Conservation (phyloP, 1,140 invertebrate species). For the Hyphantria cunea region DNA sequence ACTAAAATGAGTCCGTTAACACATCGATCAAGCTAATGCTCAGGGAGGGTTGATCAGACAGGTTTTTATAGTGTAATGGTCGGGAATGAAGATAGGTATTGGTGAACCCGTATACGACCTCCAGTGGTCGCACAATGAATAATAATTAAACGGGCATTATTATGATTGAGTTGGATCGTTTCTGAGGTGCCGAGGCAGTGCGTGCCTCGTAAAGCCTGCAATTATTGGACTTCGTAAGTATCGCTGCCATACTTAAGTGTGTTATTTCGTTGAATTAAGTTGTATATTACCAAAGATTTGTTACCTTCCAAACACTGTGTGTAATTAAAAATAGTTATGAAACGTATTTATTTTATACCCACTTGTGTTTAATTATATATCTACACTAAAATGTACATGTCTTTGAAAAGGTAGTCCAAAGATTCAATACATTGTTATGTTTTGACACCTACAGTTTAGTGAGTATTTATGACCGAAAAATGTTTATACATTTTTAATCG, state of each 20-base stretch:
- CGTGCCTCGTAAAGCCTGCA: conserved; percentile 50
- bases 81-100: conserved; percentile 37
- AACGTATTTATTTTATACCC: too few species aligned
- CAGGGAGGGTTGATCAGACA: conserved; percentile 42
- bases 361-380: too few species aligned
- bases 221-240: conserved; percentile 66
- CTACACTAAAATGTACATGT: neutral
- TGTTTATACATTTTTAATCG: too few species aligned
- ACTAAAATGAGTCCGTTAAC: conserved; percentile 67
- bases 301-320: conserved; percentile 10
- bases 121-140: conserved; percentile 41
- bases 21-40: conserved; percentile 54
- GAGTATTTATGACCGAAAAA: too few species aligned
- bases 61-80: conserved; percentile 40
- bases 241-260: conserved; percentile 49
- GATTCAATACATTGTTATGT: too few species aligned
- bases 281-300: conserved; percentile 17
- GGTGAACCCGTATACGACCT: conserved; percentile 27
- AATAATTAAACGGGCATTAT: conserved; percentile 54
- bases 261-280: conserved; percentile 32
- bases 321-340: conserved; percentile 9
- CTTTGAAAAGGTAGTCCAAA: too few species aligned
- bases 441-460: too few species aligned
- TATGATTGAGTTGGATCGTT: conserved; percentile 53
- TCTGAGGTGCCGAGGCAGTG: conserved; percentile 46